Percentiles rank a stretch among this genome's conserved stretches.
Conservation (phyloP, 2,113 vertebrate species). For the Helogale parvula region DNA sequence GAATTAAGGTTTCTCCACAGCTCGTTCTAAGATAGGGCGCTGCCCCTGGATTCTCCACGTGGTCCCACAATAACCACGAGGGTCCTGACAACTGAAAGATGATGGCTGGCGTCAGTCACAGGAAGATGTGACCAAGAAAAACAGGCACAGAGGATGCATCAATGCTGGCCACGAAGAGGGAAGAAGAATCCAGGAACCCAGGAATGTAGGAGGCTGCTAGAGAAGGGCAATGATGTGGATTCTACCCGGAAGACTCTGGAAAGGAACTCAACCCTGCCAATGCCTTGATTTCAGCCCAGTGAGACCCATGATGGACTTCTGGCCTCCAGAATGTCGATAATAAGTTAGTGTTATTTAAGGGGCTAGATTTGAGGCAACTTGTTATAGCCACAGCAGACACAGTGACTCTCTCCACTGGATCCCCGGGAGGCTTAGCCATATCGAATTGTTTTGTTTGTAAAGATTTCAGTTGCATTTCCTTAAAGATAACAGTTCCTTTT, state of each 20-base stretch:
- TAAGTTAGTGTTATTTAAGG: background rate
- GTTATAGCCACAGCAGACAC: background rate
- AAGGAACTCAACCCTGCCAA: background rate
- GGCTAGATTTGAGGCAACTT: background rate
- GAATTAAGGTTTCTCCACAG: background rate
- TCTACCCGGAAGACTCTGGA: background rate
- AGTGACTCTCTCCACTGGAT: background rate
- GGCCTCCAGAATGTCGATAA: background rate
- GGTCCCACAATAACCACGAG: background rate
- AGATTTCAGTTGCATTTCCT: background rate
- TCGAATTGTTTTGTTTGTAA: too few relatives aligned
- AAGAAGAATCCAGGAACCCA: background rate
- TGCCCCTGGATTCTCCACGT: background rate
- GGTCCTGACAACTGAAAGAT: background rate
- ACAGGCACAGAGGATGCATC: background rate
- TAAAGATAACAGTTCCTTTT: background rate
- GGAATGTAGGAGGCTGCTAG: background rate
- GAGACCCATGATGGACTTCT: background rate
- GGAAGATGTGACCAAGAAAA: background rate
- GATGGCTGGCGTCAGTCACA: background rate
- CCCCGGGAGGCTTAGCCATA: background rate
- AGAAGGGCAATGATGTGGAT: background rate
- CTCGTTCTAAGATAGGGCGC: too few relatives aligned
- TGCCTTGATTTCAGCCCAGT: background rate
- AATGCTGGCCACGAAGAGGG: background rate